Evolutionary conservation across 1,140 invertebrate species (phyloP).

Genomic region (Microplitis demolitor): DNA sequence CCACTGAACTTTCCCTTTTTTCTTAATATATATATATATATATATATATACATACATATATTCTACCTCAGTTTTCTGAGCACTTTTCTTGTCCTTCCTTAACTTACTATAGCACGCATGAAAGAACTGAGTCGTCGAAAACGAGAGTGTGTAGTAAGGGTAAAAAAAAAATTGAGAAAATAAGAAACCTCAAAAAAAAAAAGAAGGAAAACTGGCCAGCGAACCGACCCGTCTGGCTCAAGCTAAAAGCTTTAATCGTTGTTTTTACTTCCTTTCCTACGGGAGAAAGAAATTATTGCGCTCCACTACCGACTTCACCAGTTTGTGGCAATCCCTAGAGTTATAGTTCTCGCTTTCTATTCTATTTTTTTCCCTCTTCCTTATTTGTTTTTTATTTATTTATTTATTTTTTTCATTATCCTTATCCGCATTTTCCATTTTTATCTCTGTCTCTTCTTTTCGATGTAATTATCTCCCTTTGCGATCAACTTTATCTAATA

Average conservation of each 20-base stretch:
- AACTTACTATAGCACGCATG: background rate
- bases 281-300: constrained; percentile 22
- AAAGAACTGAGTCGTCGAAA: background rate
- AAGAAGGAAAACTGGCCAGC: constrained; percentile 14
- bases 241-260: constrained; percentile 34
- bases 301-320: background rate
- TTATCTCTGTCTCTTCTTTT: background rate
- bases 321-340: constrained; percentile 6
- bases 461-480: background rate
- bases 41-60: constrained; percentile 4
- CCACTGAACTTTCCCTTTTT: background rate
- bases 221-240: background rate
- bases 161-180: constrained; percentile 3
- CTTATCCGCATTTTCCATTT: background rate
- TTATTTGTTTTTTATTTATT: background rate
- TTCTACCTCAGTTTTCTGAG: background rate
- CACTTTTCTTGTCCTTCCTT: constrained; percentile 2
- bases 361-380: background rate
- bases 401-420: background rate
- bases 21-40: background rate
- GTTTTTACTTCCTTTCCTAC: constrained; percentile 21
- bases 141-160: background rate
- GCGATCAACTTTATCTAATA: no score
- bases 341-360: background rate
- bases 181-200: constrained; percentile 32